These are phyloP conservation scores for Frankliniella intonsa DNA, from an alignment of 2,888 invertebrate species.

Conservation along the genomic window DNA sequence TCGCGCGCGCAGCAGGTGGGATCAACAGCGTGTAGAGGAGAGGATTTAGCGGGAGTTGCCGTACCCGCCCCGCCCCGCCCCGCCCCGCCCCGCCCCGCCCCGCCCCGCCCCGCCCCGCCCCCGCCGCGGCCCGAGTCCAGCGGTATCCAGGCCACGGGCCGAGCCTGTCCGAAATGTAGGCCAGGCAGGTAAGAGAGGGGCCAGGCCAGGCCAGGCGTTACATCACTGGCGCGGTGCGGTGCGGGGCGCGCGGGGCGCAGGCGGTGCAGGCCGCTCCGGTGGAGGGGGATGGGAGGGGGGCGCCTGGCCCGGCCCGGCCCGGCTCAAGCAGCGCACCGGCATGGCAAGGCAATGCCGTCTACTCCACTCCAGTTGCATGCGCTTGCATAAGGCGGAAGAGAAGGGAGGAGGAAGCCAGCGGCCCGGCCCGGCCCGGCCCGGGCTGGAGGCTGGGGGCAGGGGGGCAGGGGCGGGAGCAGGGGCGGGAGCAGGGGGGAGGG, in stretches of 20 bases:
- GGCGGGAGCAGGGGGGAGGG: background rate
- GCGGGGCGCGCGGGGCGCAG: background rate
- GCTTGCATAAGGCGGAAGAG: constrained; percentile 24
- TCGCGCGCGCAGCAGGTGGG: too few relatives aligned
- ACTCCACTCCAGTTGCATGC: constrained; percentile 13
- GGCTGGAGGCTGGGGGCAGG: constrained; percentile 4
- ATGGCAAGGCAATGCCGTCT: background rate
- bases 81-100: background rate
- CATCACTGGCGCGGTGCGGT: background rate
- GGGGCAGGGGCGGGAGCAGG: background rate
- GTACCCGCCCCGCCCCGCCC: background rate
- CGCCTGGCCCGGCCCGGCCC: background rate
- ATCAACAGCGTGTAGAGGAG: too few relatives aligned
- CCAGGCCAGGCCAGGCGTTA: constrained; percentile 4
- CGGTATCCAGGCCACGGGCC: background rate
- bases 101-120: background rate
- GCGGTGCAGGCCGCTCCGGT: background rate
- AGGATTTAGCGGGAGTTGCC: too few relatives aligned
- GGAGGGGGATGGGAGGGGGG: background rate
- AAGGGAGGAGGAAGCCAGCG: constrained; percentile 19
- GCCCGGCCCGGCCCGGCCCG: background rate
- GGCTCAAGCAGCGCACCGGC: background rate
- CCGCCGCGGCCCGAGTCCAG: background rate
- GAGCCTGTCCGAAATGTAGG: constrained; percentile 4
- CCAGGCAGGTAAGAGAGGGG: background rate